A percentile compares a stretch with the other conserved stretches of the same genome.
Conservation (phyloP, 2,113 vertebrate species). For the Uria lomvia region DNA sequence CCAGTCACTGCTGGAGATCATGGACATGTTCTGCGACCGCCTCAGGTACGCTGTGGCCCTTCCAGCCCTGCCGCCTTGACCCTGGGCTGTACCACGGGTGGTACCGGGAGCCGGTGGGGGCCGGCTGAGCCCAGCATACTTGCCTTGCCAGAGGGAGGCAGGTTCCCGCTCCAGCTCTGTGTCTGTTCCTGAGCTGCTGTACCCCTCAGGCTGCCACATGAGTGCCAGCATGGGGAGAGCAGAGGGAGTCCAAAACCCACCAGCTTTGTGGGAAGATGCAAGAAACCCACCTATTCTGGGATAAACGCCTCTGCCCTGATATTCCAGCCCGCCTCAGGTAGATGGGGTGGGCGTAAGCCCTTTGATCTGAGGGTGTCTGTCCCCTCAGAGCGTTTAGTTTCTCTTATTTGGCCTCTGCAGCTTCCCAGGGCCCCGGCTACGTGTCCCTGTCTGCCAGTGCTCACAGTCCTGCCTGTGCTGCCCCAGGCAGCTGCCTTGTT, state of each 20-base stretch:
- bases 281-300: not conserved
- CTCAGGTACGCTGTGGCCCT: constrained; percentile 78
- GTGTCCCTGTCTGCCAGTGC: not conserved
- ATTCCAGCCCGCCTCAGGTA: not conserved
- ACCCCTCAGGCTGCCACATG: accelerated
- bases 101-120: accelerated
- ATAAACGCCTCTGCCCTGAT: accelerated
- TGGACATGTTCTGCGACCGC: constrained; percentile 96
- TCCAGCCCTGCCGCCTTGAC: not conserved
- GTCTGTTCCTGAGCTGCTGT: accelerated
- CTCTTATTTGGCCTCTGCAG: not conserved
- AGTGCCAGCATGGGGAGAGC: not conserved
- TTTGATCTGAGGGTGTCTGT: accelerated
- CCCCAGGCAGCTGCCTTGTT: constrained; percentile 20
- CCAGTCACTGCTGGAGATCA: constrained; percentile 91
- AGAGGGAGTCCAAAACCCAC: not conserved
- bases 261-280: not conserved
- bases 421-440: not conserved
- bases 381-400: not conserved
- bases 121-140: not conserved
- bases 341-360: not conserved
- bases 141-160: not conserved
- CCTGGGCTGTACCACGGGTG: accelerated
- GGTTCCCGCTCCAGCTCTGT: not conserved
- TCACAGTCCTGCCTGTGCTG: not conserved